A percentile compares a stretch with the other conserved stretches of the same genome.
Evolutionary conservation across 2,888 invertebrate species (phyloP).

Genomic region (Scaptomyza tumidula): DNA sequence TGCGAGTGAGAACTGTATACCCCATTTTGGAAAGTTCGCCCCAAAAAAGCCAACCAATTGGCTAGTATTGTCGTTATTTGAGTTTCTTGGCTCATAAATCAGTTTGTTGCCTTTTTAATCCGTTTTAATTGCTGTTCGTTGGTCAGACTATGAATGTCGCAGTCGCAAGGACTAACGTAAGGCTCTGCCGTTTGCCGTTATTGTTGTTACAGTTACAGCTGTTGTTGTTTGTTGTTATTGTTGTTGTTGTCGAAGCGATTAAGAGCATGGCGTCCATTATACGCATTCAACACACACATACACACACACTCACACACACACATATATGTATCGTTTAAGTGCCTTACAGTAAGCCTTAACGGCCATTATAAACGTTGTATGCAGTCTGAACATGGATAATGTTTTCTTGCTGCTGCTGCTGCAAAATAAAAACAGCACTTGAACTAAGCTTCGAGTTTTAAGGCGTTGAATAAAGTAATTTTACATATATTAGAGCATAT

Average conservation of each 20-base stretch:
- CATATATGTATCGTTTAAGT: conserved; percentile 31
- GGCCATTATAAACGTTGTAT: conserved; percentile 74
- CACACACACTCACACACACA: conserved; percentile 24
- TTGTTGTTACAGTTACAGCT: conserved; percentile 47
- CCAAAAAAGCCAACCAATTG: conserved; percentile 14
- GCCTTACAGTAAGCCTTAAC: conserved; percentile 56
- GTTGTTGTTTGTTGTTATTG: conserved; percentile 23
- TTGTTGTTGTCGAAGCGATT: conserved; percentile 61
- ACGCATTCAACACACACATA: conserved; percentile 57
- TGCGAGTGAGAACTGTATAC: background rate
- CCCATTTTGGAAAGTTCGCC: background rate
- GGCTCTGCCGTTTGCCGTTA: conserved; percentile 45
- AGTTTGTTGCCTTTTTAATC: conserved; percentile 80
- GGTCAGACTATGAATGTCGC: conserved; percentile 78
- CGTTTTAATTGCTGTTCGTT: conserved; percentile 80
- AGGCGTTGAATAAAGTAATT: conserved; percentile 5
- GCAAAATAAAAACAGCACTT: conserved; percentile 5
- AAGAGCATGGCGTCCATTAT: conserved; percentile 62
- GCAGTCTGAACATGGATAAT: conserved; percentile 56
- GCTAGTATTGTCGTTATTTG: conserved; percentile 81
- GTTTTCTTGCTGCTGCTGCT: conserved; percentile 30
- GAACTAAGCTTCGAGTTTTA: conserved; percentile 13
- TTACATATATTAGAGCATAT: background rate
- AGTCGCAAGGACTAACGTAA: conserved; percentile 64
- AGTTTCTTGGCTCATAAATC: conserved; percentile 82